Evolutionary conservation across 2,888 invertebrate species (phyloP).

Genomic region (Agrotis segetum): DNA sequence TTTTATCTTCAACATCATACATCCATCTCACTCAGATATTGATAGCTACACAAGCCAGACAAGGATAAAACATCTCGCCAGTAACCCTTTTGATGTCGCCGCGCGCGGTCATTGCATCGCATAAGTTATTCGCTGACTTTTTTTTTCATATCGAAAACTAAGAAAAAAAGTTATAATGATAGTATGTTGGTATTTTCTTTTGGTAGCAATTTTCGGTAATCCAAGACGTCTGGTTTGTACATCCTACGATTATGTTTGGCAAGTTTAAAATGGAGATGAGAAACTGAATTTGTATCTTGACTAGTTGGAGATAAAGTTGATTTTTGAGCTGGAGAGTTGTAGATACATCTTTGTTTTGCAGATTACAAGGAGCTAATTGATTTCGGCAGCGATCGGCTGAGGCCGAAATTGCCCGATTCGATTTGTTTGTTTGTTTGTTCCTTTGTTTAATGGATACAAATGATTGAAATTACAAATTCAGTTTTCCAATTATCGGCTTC

Average conservation of each 20-base stretch:
- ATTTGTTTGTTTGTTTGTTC: slow-evolving; percentile 75
- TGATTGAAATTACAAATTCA: slow-evolving; percentile 66
- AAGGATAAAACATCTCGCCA: slow-evolving; percentile 77
- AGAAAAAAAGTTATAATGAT: slow-evolving; percentile 80
- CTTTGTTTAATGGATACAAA: slow-evolving; percentile 71
- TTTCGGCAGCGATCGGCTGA: slow-evolving; percentile 86
- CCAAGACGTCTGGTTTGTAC: slow-evolving; percentile 77
- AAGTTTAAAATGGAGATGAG: slow-evolving; percentile 47
- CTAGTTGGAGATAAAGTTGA: slow-evolving; percentile 37
- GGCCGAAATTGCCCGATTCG: slow-evolving; percentile 80
- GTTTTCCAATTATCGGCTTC: slow-evolving; percentile 72
- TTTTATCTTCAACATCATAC: slow-evolving; percentile 77
- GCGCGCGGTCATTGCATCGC: slow-evolving; percentile 85
- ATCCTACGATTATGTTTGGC: slow-evolving; percentile 80
- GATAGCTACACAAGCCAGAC: slow-evolving; percentile 56
- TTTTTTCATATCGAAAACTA: slow-evolving; percentile 87
- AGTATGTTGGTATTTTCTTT: slow-evolving; percentile 79
- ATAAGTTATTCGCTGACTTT: slow-evolving; percentile 80
- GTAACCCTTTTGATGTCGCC: slow-evolving; percentile 86
- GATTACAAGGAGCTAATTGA: slow-evolving; percentile 86
- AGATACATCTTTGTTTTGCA: slow-evolving; percentile 61
- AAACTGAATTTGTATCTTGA: not conserved
- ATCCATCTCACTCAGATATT: slow-evolving; percentile 68
- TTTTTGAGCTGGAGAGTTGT: slow-evolving; percentile 34
- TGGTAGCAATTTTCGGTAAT: slow-evolving; percentile 87